Evolutionary conservation across 2,888 invertebrate genomes (phyloP), one percentile per base, ranked within the genome.

Genomic region (Cistogaster globosa): DNA sequence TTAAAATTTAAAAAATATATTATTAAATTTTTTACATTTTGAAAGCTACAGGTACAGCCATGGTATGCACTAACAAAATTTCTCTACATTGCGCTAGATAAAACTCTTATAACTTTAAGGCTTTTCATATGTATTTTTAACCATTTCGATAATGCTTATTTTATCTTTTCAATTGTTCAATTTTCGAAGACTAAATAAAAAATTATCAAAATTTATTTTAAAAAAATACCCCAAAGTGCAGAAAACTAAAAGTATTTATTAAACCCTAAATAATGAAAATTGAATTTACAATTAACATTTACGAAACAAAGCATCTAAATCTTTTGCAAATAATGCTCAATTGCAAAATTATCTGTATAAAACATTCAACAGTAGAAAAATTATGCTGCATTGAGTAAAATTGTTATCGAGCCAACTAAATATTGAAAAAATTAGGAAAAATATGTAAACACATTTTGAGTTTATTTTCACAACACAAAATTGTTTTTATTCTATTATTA

Each of bases 341-440:
- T 57, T 71, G 55, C 14, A 53, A 78, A 78, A 62, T 38, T 53
- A 63, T 38, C 74, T 45, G 53, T 63, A 55, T 20, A 67, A 77
- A 67, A 60, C 38, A 77, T 68, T 65, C 51, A 77, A 65, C 42
- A 36, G 38, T 18, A 45, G 42, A 12, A 57, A 65, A 53, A 51
- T 60, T 2, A 16, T 55, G 12, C 58, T 45, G 26, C 12, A 26
- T 48, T 12, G 1, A 74, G 42, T 42, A 65, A 48, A 53, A 51
- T 67, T 51, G 36, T 51, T 67, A 71, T 42, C 51, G 36, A 38
- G 45, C 20, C 22, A 55, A 36, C n/a, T 63, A 74, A 74, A 67
- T 65, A 80, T 48, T 72, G 57, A 63, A 18, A 36, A 58, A 51
- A 60, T 80, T 65, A 51, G 48, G 58, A 38, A 80, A 72, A 65